Evolutionary conservation across 2,113 vertebrate species (phyloP), one percentile per base, ranked within the genome.

Genomic region (Hippotragus niger): DNA sequence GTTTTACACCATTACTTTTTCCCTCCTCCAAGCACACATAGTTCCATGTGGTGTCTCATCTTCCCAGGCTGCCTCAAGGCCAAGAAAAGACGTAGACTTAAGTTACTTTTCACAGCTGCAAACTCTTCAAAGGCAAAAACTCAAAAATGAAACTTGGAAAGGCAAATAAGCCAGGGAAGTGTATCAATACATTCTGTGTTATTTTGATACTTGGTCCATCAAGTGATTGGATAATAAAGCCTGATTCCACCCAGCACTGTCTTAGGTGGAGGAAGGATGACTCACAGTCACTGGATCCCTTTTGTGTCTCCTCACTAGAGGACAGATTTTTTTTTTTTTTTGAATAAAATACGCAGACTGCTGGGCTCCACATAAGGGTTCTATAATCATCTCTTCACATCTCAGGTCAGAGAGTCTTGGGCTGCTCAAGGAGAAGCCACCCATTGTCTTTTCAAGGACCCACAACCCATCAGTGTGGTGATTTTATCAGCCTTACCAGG

Each of bases 31-130:
- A 90, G 88, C 52, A 94, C 78, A 74, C 91, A 29, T 16, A 40
- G 31, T 90, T 95, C 50, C 43, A 55, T 19, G 89, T 43, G 31
- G 45, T 76, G 80, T 55, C 45, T 97, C 96, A 95, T 94, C 88
- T 96, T 76, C 55, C 58, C 31, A 80, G 92, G 85, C 84, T 81
- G 85, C 82, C 64, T 94, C 90, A 97, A 93, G 95, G 94, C 55
- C 92, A 86, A 90, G 88, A 92, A 82, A 91, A 91, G 90, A 94
- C 84, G 94, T 23, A 86, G 52, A 88, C 57, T 86, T 96, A 50
- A 74, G 33, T 95, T 96, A 47, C 31, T 95, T 60, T 83, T 90
- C 85, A 71, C 31, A 58, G 71, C 43, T 96, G 43, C 62, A 82
- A 57, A 67, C 47, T 43, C 45, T 96, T 91, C n/a, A 81, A 80